Evolutionary conservation across 2,888 invertebrate species (phyloP), one percentile per base, ranked within the genome.

Genomic region (Erpobdella octoculata): DNA sequence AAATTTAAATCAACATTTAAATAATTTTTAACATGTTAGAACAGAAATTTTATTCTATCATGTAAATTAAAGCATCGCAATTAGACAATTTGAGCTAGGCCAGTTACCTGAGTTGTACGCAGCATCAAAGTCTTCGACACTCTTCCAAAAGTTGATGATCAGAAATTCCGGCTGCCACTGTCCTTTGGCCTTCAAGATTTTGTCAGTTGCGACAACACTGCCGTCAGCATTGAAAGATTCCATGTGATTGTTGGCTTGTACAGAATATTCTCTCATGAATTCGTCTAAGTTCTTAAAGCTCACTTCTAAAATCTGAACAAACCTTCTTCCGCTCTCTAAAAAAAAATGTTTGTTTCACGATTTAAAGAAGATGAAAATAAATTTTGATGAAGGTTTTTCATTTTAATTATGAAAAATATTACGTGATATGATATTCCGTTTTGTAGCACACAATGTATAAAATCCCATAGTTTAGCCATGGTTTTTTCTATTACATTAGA

Each of bases 121-220:
- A 21, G 31, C 18, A 9, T 68, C 46, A 48, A 68, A 68, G 31
- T 46, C 68, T 48, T 53, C 53, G 12, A 25, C 35, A 12, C 35
- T 48, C 68, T 25, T 25, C 68, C 68, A 68, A 35, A 68, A 68
- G 68, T 68, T 68, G n/a, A 68, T 35, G 33, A 48, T 35, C 8
- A 68, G 68, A 48, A 33, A 68, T 0, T 48, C 68, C 0, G 68
- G 68, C 2, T 48, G 21, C 68, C 68, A 68, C 0, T 33, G 46
- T 0, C 68, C 68, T 41, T 68, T 68, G 68, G 48, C 68, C 48
- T 48, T 31, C 28, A 48, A 35, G 9, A 48, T 48, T 0, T 48
- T 48, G 9, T 25, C 31, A 6, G 48, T 48, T 28, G 68, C 41
- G 33, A 68, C 68, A 18, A 68, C 21, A 28, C 53, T 28, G 4